Percentiles rank a stretch among this genome's conserved stretches.
Evolutionary conservation across 1,140 invertebrate genomes (phyloP).

Genomic region (Akabosia matsudoensis): DNA sequence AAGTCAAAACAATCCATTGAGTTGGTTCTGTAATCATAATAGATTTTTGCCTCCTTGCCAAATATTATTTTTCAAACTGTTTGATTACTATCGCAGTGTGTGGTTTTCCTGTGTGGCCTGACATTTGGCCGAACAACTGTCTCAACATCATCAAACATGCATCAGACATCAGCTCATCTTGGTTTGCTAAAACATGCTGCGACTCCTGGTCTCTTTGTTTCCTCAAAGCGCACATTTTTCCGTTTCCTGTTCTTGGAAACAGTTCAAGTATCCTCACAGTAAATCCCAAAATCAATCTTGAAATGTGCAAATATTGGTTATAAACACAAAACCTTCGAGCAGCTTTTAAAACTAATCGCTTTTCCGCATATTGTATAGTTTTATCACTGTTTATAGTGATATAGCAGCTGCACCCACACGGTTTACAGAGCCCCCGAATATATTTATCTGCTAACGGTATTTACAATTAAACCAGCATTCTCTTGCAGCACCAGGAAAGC

Average conservation of each 20-base stretch:
- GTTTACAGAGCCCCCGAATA: too few relatives aligned
- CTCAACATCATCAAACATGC: not conserved
- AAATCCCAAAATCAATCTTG: not conserved
- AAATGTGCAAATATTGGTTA: not conserved
- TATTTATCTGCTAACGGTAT: too few relatives aligned
- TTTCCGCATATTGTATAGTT: too few relatives aligned
- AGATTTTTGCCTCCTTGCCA: not conserved
- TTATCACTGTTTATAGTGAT: too few relatives aligned
- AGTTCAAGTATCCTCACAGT: not conserved
- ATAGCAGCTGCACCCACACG: not conserved
- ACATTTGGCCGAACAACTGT: not conserved
- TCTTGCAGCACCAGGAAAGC: too few relatives aligned
- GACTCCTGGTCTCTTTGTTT: not conserved
- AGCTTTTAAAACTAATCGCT: too few relatives aligned
- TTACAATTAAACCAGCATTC: too few relatives aligned
- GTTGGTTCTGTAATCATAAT: not conserved
- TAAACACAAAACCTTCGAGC: not conserved
- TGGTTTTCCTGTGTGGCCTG: slow-evolving; percentile 15
- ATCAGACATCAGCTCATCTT: not conserved
- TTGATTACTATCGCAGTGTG: not conserved
- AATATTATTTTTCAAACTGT: not conserved
- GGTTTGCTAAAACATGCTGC: too few relatives aligned
- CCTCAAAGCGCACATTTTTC: not conserved
- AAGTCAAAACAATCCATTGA: not conserved
- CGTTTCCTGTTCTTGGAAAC: not conserved